These are phyloP conservation scores for Vultur gryphus DNA, from an alignment of 2,797 vertebrate species.

Conservation along the genomic window DNA sequence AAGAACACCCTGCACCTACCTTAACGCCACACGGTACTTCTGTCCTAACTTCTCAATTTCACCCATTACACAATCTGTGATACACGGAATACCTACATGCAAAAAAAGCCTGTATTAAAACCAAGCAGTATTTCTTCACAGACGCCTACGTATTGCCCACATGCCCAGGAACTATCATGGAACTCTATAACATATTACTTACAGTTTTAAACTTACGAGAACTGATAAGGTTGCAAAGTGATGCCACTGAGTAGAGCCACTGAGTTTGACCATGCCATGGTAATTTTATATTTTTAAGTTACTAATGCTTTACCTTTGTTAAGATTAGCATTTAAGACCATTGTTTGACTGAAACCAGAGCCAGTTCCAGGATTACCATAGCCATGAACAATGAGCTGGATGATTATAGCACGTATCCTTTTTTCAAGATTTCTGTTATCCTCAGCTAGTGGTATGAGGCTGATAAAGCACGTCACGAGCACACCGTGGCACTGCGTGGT, in stretches of 20 bases:
- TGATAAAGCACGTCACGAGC: neutral
- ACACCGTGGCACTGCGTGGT: fast-evolving
- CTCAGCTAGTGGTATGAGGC: neutral
- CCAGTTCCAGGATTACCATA: neutral
- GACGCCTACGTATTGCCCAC: neutral
- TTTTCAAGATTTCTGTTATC: neutral
- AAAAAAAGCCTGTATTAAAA: neutral
- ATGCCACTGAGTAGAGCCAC: neutral
- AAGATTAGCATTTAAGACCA: neutral
- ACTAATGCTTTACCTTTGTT: neutral
- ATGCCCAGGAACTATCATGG: neutral
- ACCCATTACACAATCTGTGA: constrained; percentile 98
- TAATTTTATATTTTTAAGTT: neutral
- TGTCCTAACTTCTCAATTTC: constrained; percentile 98
- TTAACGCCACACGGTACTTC: constrained; percentile 94
- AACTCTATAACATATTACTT: neutral
- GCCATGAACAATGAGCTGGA: neutral
- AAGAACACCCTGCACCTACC: constrained; percentile 71
- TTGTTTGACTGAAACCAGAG: neutral
- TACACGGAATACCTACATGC: constrained; percentile 92
- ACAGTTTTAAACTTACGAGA: neutral
- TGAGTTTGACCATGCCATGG: neutral
- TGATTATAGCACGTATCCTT: neutral
- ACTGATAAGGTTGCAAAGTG: neutral
- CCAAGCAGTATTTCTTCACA: neutral